Evolutionary conservation across 2,888 invertebrate species (phyloP), one percentile per base, ranked within the genome.

Genomic region (Spisula solida): DNA sequence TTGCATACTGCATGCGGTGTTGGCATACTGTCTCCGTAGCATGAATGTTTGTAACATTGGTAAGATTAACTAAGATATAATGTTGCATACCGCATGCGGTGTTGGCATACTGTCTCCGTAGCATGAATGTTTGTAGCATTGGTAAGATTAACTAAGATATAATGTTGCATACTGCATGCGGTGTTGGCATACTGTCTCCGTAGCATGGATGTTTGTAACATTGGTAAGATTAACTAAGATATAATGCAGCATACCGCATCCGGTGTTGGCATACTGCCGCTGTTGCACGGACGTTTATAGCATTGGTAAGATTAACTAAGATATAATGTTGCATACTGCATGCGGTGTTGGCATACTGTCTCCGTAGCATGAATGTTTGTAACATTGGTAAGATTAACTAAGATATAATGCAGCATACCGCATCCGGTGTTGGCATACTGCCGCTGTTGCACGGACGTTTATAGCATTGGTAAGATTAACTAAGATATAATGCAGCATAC

Each of bases 41-140:
- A n/a, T 90, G 89, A 89, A 86, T 88, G 86, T 91, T 89, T 80
- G 87, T 91, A 12, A 90, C 89, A 5, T 51, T 91, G n/a, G n/a
- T n/a, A n/a, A n/a, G n/a, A n/a, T n/a, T n/a, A n/a, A n/a, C n/a
- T n/a, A n/a, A n/a, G n/a, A 1, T 55, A 85, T 14, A 60, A 51
- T 29, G 18, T 34, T 25, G 87, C 56, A 60, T 87, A 82, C 82
- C 75, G 91, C 41, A 82, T 82, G n/a, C 81, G 91, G 12, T 48
- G 88, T 25, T 29, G 89, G 31, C 89, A 90, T 34, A 91, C 91
- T 18, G 70, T n/a, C 18, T 88, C 78, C 48, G 88, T 89, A 16
- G 82, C 85, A n/a, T 90, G 89, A 89, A 86, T 88, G 86, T 91
- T 89, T 80, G 87, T 91, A 12, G 88, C 89, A 5, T 51, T 91